These are phyloP conservation scores for Trichechus manatus DNA, from an alignment of 2,113 vertebrate species.

Conservation along the genomic window DNA sequence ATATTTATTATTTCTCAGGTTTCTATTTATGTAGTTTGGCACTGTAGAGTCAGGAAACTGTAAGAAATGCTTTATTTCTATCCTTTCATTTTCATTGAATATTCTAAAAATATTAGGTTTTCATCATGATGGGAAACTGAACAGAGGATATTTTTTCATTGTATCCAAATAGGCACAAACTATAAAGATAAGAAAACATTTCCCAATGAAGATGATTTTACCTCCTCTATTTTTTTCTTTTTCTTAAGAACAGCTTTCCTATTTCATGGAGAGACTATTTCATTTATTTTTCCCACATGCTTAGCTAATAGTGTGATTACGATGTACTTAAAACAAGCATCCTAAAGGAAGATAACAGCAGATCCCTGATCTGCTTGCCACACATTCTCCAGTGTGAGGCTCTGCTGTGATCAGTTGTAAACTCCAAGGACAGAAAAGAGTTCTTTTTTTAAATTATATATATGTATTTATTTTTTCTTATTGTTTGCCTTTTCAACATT, in stretches of 20 bases:
- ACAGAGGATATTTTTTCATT: neutral
- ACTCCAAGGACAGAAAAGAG: neutral
- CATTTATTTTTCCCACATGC: neutral
- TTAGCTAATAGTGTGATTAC: neutral
- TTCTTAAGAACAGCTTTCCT: neutral
- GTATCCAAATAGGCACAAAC: neutral
- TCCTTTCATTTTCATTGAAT: neutral
- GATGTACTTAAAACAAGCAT: neutral
- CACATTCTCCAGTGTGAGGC: neutral
- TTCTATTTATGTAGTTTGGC: conserved; percentile 78
- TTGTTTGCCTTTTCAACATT: no score
- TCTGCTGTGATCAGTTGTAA: neutral
- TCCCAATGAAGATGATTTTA: neutral
- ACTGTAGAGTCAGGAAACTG: conserved; percentile 76
- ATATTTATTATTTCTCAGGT: conserved; percentile 53
- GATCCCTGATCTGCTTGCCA: neutral
- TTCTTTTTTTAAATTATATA: no score
- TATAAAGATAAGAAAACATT: conserved; percentile 9
- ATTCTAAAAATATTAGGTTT: conserved; percentile 7
- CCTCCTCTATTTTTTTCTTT: neutral
- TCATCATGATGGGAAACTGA: neutral
- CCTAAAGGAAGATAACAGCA: no score
- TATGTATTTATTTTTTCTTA: no score
- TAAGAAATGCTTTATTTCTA: conserved; percentile 44
- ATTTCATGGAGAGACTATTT: conserved; percentile 6